Base-by-base conservation (phyloP, 2,888 invertebrate species). In the Phyllotreta striolata region DNA sequence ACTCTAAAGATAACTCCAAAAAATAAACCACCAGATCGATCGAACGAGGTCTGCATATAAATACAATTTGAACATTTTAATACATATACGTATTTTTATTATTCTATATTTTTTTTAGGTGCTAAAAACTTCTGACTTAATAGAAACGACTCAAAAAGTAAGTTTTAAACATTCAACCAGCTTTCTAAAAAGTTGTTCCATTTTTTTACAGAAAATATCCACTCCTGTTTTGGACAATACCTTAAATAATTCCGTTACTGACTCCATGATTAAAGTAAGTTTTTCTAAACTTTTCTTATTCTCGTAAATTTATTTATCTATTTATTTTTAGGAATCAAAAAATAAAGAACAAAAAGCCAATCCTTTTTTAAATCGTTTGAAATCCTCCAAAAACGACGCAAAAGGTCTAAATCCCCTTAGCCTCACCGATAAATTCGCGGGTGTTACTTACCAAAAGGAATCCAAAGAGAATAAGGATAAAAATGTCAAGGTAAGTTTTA, bases 341-440 rank as follows among this genome's bases (percentile, higher is more conserved):
- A 24, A 57, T 35, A 47, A 63, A 38, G 72, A 69, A 51, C 62
- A 70, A 57, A 72, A 70, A 52, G 80, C 72, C 68, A 85, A 85
- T 77, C 85, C 85, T 5, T 85, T 85, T 72, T 71, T 81, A 43
- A 85, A 83, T 71, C 81, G 74, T 35, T 71, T 77, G 39, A 79
- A 80, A 64, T 78, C 67, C 44, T 78, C 67, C 41, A 51, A 56
- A 1, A 63, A 79, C 62, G 52, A 44, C 6, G 59, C 69, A 73
- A 74, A 66, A 55, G 62, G 41, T 43, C 38, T 52, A 8, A 79
- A 78, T 72, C 81, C 80, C 6, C 71, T 80, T 14, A 79, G 78
- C 74, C 72, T 80, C 43, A 77, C 77, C 7, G 78, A 80, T 70
- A 78, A 75, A 70, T 76, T 69, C 66, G 80, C 79, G 8, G 80